Conservation (phyloP, 2,797 vertebrate species). For the Iguana delicatissima region DNA sequence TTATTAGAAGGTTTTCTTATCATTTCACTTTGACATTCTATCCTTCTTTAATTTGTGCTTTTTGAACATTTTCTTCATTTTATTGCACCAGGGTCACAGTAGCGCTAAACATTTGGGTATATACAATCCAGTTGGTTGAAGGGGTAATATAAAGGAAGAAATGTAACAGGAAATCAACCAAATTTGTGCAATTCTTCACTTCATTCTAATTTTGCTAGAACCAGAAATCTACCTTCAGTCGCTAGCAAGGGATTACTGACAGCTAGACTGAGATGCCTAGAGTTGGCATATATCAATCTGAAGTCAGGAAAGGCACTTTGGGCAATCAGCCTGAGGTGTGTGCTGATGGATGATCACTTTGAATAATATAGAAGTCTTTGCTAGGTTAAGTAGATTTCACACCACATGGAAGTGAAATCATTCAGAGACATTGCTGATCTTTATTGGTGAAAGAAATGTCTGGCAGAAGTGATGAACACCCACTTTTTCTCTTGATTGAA, state of each 20-base stretch:
- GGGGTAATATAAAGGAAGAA: not conserved
- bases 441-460: accelerated
- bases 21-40: not conserved
- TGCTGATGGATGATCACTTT: constrained; percentile 20
- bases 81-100: not conserved
- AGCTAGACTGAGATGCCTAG: not conserved
- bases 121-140: not conserved
- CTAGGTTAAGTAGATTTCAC: not conserved
- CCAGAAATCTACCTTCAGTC: not conserved
- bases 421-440: not conserved
- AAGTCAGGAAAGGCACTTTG: not conserved
- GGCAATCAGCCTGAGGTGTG: not conserved
- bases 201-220: accelerated
- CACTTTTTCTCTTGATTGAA: accelerated
- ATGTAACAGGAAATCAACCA: not conserved
- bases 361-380: not conserved
- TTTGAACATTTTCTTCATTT: too few species aligned
- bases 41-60: not conserved
- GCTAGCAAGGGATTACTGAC: not conserved
- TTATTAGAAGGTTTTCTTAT: not conserved
- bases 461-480: not conserved
- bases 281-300: constrained; percentile 27
- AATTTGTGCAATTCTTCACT: constrained; percentile 8
- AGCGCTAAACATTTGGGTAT: not conserved
- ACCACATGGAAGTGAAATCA: not conserved